phyloP scores from a whole-genome alignment of 2,888 invertebrate genomes.

The Cantharis flavilabris region DNA sequence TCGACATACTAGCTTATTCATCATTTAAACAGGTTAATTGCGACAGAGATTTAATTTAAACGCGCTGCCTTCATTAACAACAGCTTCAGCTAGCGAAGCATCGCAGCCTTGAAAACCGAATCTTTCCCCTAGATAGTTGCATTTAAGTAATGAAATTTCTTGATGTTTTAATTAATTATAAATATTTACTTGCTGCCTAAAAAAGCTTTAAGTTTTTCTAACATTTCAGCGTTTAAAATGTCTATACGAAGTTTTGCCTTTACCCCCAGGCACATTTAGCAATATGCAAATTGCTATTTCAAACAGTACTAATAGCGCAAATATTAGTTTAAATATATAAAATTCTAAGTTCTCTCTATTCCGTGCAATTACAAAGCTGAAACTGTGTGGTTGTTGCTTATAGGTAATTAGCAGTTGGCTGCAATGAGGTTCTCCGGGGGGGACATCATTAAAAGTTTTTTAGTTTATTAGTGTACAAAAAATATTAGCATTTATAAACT shows the following conservation, averaged over 20 bases:
- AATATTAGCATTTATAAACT: too few relatives aligned
- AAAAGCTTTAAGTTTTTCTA: neutral
- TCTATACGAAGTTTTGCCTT: neutral
- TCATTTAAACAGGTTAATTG: constrained; percentile 41
- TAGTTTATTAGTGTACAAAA: too few relatives aligned
- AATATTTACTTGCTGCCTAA: neutral
- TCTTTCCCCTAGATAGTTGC: constrained; percentile 4
- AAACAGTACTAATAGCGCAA: neutral
- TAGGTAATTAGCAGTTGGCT: neutral
- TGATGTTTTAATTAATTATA: neutral
- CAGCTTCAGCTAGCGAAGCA: constrained; percentile 27
- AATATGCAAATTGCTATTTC: too few relatives aligned
- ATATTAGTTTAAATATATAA: neutral
- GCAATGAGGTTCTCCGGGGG: neutral
- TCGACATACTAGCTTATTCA: constrained; percentile 32
- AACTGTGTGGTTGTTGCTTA: neutral
- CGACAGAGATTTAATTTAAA: constrained; percentile 41
- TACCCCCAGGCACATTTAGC: neutral
- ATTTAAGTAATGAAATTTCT: neutral
- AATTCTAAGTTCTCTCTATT: neutral
- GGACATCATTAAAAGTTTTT: too few relatives aligned
- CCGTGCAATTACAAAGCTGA: neutral
- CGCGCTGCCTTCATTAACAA: constrained; percentile 37
- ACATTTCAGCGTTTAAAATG: neutral
- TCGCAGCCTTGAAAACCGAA: constrained; percentile 8